Conservation (phyloP, 2,113 vertebrate genomes). For the Hydrochoerus hydrochaeris region DNA sequence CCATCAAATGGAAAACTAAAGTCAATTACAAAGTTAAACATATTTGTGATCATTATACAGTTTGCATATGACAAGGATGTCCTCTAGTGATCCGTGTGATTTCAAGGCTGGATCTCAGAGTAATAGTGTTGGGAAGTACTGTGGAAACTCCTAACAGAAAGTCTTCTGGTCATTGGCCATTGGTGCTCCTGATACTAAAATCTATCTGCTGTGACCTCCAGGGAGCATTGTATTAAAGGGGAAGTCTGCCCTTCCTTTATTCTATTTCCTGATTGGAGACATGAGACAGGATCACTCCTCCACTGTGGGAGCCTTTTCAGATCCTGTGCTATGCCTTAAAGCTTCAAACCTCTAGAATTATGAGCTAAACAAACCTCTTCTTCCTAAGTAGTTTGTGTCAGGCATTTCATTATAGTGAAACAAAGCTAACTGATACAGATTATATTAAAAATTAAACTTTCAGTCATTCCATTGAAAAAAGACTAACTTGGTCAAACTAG, state of each 20-base stretch:
- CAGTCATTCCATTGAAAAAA: not conserved
- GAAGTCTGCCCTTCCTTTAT: not conserved
- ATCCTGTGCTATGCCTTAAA: too few relatives aligned
- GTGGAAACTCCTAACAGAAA: too few relatives aligned
- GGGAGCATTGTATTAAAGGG: too few relatives aligned
- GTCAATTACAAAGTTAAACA: not conserved
- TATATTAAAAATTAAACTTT: not conserved
- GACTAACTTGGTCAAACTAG: not conserved
- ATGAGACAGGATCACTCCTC: not conserved
- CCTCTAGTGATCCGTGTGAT: not conserved
- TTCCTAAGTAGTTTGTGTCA: not conserved
- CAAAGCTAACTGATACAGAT: not conserved
- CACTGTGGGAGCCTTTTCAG: too few relatives aligned
- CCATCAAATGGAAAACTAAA: not conserved
- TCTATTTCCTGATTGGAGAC: not conserved
- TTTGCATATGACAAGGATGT: too few relatives aligned
- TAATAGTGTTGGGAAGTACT: not conserved
- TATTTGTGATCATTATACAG: not conserved
- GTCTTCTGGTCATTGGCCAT: not conserved
- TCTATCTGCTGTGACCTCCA: too few relatives aligned
- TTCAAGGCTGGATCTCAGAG: not conserved
- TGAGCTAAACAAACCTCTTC: not conserved
- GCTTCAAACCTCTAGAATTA: too few relatives aligned
- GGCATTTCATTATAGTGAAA: not conserved
- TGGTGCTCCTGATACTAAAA: not conserved